Percentiles rank a stretch among this genome's conserved stretches.
phyloP scores from a whole-genome alignment of 2,113 vertebrate species.

The Microcebus griseorufus region DNA sequence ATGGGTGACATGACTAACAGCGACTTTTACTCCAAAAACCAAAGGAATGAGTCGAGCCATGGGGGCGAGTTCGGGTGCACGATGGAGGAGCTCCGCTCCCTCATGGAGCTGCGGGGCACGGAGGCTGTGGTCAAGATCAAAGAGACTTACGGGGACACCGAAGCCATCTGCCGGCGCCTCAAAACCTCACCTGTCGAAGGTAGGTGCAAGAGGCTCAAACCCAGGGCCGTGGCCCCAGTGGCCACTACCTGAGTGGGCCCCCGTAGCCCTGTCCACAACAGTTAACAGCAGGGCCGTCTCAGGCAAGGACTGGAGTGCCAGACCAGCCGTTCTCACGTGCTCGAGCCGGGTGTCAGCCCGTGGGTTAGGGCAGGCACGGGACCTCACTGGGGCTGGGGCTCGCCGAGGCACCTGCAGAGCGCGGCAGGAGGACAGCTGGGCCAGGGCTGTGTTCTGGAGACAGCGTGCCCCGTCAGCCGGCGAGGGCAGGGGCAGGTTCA shows the following conservation, averaged over 20 bases:
- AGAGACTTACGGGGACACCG: conserved; percentile 94
- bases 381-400: background rate
- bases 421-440: background rate
- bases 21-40: conserved; percentile 99
- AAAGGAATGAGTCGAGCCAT: conserved; percentile 96
- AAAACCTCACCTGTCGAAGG: conserved; percentile 97
- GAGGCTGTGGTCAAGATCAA: conserved; percentile 99
- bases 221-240: accelerated
- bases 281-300: background rate
- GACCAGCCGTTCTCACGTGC: background rate
- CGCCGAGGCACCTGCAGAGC: background rate
- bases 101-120: conserved; percentile 98
- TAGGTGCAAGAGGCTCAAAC: conserved; percentile 73
- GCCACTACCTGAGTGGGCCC: background rate
- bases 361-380: too few species aligned
- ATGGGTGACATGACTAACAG: conserved; percentile 99
- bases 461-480: background rate
- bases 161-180: conserved; percentile 95
- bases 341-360: background rate
- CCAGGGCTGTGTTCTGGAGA: background rate
- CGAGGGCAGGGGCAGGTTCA: too few species aligned
- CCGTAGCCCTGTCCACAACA: background rate
- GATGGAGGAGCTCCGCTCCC: conserved; percentile 94
- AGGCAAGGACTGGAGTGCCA: background rate
- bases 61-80: conserved; percentile 94